Evolutionary conservation across 2,888 invertebrate genomes (phyloP).

Genomic region (Archips crataeganus): DNA sequence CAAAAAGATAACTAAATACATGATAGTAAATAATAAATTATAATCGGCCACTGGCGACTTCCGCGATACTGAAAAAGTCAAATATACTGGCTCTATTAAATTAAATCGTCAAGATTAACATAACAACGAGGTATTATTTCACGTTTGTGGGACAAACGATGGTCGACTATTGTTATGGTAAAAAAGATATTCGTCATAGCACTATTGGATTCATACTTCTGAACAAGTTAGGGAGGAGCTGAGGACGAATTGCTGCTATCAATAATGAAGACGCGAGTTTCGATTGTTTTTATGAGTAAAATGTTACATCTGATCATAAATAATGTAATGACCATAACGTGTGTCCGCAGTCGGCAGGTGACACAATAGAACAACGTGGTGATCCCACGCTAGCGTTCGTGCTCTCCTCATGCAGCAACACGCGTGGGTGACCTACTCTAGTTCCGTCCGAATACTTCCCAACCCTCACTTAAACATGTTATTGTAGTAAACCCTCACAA

Average conservation of each 20-base stretch:
- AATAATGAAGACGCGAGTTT: conserved; percentile 44
- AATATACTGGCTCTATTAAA: conserved; percentile 53
- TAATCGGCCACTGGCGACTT: conserved; percentile 35
- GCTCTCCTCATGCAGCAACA: conserved; percentile 55
- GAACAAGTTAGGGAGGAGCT: conserved; percentile 52
- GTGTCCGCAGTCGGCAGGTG: conserved; percentile 59
- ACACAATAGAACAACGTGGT: conserved; percentile 55
- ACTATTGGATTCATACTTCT: conserved; percentile 57
- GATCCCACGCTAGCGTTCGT: conserved; percentile 63
- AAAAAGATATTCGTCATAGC: conserved; percentile 66
- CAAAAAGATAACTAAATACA: conserved; percentile 20
- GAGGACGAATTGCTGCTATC: conserved; percentile 53
- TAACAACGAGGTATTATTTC: conserved; percentile 66
- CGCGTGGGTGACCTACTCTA: conserved; percentile 60
- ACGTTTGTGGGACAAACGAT: conserved; percentile 62
- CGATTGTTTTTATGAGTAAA: conserved; percentile 23
- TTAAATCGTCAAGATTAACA: conserved; percentile 65
- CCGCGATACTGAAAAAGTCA: conserved; percentile 50
- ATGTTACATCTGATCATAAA: conserved; percentile 29
- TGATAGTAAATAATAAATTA: conserved; percentile 20
- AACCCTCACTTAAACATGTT: conserved; percentile 14
- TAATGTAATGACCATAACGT: conserved; percentile 40
- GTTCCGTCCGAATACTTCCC: conserved; percentile 55
- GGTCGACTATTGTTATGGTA: conserved; percentile 71
- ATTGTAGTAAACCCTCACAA: conserved; percentile 5